phyloP scores from a whole-genome alignment of 2,888 invertebrate species.

The Melitaea athalia region DNA sequence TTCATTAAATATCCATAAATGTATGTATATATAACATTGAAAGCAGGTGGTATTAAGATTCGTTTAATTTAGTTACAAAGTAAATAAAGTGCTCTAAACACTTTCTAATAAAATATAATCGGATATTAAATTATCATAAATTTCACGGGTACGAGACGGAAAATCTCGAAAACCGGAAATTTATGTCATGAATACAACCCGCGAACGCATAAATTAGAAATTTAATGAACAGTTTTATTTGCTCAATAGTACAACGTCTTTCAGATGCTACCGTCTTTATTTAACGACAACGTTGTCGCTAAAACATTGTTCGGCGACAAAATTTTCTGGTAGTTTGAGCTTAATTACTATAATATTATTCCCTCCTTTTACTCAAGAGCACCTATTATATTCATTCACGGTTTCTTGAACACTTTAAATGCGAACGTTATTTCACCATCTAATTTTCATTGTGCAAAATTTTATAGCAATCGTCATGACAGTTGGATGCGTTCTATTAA shows the following conservation, averaged over 20 bases:
- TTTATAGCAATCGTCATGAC: constrained; percentile 48
- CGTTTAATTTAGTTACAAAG: background rate
- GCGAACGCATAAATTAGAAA: constrained; percentile 58
- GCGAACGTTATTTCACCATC: constrained; percentile 60
- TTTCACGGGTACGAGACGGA: constrained; percentile 23
- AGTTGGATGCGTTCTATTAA: constrained; percentile 6
- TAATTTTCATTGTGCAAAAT: constrained; percentile 63
- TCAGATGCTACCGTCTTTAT: constrained; percentile 48
- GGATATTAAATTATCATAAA: constrained; percentile 33
- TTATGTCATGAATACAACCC: constrained; percentile 57
- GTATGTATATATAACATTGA: background rate
- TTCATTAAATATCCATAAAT: background rate
- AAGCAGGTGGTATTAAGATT: background rate
- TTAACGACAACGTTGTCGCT: constrained; percentile 50
- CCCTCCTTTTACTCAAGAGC: constrained; percentile 50
- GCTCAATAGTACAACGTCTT: constrained; percentile 46
- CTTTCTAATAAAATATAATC: constrained; percentile 9
- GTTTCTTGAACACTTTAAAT: constrained; percentile 67
- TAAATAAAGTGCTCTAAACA: background rate
- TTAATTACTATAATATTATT: constrained; percentile 70
- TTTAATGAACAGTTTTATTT: constrained; percentile 58
- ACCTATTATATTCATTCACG: constrained; percentile 67
- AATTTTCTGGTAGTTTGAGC: constrained; percentile 65
- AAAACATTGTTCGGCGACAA: constrained; percentile 62
- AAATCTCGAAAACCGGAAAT: constrained; percentile 47